Percentiles rank a stretch among this genome's conserved stretches.
Conservation (phyloP, 2,797 vertebrate species). For the Pseudochirops corinnae region DNA sequence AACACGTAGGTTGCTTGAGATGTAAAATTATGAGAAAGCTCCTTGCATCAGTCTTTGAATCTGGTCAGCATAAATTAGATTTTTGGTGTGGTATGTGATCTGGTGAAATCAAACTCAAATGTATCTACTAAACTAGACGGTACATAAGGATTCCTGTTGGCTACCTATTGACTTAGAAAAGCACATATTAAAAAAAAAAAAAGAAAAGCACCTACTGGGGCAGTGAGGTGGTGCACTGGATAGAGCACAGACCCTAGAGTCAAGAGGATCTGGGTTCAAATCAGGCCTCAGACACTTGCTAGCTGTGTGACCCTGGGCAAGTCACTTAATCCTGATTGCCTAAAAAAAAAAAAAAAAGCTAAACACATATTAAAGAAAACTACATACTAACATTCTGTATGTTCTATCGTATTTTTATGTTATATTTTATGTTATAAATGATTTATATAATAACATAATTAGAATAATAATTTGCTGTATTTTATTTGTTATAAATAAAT, state of each 20-base stretch:
- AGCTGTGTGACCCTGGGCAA: background rate
- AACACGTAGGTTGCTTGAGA: background rate
- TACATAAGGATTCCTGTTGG: background rate
- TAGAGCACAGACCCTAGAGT: background rate
- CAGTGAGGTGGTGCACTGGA: background rate
- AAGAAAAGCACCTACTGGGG: too few species aligned
- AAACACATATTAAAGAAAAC: background rate
- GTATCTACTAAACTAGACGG: background rate
- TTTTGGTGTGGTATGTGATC: background rate
- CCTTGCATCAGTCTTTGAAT: background rate
- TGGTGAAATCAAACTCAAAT: background rate
- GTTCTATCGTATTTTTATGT: background rate
- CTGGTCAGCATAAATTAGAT: background rate
- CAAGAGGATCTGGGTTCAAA: background rate
- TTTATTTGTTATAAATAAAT: too few species aligned
- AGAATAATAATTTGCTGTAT: too few species aligned
- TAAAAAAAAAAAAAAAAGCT: background rate
- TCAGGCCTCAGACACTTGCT: background rate
- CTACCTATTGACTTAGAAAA: background rate
- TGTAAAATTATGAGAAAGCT: background rate
- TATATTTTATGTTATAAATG: background rate
- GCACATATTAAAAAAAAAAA: background rate
- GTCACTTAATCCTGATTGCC: background rate
- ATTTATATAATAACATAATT: too few species aligned
- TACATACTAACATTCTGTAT: background rate